phyloP scores from a whole-genome alignment of 2,888 invertebrate species.

The Hypomecis punctinalis region DNA sequence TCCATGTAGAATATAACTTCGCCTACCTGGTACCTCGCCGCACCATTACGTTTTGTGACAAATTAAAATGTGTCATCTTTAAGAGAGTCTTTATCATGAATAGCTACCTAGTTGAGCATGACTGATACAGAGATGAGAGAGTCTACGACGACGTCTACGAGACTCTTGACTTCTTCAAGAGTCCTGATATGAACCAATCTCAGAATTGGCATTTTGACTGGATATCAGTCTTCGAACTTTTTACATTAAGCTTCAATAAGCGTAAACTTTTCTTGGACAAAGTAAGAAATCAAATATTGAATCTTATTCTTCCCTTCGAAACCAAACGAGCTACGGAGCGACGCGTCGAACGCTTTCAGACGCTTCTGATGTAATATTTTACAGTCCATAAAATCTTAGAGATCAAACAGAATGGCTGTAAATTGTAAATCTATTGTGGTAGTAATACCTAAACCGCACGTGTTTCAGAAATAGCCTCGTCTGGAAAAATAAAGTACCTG shows the following conservation, averaged over 20 bases:
- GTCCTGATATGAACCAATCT: slow-evolving; percentile 51
- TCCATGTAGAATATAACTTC: slow-evolving; percentile 15
- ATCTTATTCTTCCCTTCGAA: slow-evolving; percentile 44
- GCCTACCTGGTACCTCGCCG: slow-evolving; percentile 8
- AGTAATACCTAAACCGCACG: slow-evolving; percentile 63
- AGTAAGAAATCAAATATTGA: slow-evolving; percentile 55
- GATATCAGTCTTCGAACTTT: slow-evolving; percentile 66
- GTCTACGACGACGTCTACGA: slow-evolving; percentile 32
- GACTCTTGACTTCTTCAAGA: no score
- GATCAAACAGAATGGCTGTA: slow-evolving; percentile 18
- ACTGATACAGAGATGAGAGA: not conserved
- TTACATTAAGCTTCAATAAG: slow-evolving; percentile 65
- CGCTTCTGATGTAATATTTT: slow-evolving; percentile 7
- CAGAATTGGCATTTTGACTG: slow-evolving; percentile 69
- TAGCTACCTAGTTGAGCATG: not conserved
- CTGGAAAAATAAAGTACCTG: slow-evolving; percentile 48
- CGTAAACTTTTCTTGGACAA: slow-evolving; percentile 53
- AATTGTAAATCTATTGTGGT: slow-evolving; percentile 56
- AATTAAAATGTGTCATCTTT: not conserved
- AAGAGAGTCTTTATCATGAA: not conserved
- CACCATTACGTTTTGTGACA: slow-evolving; percentile 1
- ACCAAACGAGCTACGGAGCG: slow-evolving; percentile 10
- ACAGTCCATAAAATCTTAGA: slow-evolving; percentile 9
- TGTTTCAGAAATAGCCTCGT: slow-evolving; percentile 68
- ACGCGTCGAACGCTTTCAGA: slow-evolving; percentile 5